Percentiles rank a stretch among this genome's conserved stretches.
Conservation (phyloP, 2,888 invertebrate species). For the Mongoloraphidia duomilia region DNA sequence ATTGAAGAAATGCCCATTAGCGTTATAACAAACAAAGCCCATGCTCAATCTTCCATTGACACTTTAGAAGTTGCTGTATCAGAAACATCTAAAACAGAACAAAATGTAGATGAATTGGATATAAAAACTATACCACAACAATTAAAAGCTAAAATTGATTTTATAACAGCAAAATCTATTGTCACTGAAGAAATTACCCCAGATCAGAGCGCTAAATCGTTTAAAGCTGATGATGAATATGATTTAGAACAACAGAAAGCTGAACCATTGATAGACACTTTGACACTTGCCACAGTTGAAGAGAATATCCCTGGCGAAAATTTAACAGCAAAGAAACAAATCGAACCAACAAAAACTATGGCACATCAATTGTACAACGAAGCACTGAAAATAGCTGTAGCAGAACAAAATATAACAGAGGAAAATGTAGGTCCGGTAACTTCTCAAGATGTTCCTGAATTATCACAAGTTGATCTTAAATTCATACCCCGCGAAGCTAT, state of each 20-base stretch:
- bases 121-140: constrained; percentile 16
- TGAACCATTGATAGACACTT: background rate
- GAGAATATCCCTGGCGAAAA: background rate
- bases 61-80: no score
- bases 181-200: constrained; percentile 8
- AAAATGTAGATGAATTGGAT: constrained; percentile 9
- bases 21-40: no score
- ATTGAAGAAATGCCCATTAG: constrained; percentile 18
- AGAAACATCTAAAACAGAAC: constrained; percentile 21
- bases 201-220: background rate
- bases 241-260: background rate
- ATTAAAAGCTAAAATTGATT: constrained; percentile 7
- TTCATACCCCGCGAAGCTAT: no score
- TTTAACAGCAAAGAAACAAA: background rate
- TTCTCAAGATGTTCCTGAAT: no score
- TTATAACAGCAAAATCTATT: background rate
- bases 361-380: no score
- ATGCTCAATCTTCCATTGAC: no score
- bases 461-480: no score
- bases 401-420: constrained; percentile 2
- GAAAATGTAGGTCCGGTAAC: background rate
- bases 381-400: background rate
- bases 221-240: background rate
- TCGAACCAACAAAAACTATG: background rate
- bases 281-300: constrained; percentile 4